These are phyloP conservation scores for Alitta virens DNA, from an alignment of 2,888 invertebrate species.

Conservation along the genomic window DNA sequence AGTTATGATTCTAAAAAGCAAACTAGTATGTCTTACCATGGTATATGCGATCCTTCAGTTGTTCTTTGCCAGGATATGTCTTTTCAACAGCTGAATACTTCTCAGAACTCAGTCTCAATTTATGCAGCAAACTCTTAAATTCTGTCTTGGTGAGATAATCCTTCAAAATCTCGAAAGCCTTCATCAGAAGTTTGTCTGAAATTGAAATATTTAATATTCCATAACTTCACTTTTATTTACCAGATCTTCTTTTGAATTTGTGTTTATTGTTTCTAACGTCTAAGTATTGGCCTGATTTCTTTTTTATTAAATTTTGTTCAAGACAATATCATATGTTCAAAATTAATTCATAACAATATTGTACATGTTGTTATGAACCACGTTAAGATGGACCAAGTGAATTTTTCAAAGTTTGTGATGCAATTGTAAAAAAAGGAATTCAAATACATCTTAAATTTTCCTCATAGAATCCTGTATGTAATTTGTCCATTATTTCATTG, in stretches of 20 bases:
- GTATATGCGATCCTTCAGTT: slow-evolving; percentile 41
- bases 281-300: too few species aligned
- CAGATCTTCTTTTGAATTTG: too few species aligned
- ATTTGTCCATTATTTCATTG: too few species aligned
- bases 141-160: slow-evolving; percentile 45
- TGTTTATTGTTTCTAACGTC: too few species aligned
- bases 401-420: background rate
- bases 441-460: background rate
- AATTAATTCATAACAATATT: too few species aligned
- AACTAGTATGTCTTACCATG: too few species aligned
- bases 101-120: slow-evolving; percentile 36
- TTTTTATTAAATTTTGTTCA: too few species aligned
- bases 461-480: background rate
- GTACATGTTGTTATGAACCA: background rate
- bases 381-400: background rate
- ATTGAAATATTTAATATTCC: too few species aligned
- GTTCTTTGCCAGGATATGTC: slow-evolving; percentile 39
- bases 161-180: slow-evolving; percentile 45
- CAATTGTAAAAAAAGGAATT: background rate
- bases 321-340: too few species aligned
- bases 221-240: too few species aligned
- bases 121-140: slow-evolving; percentile 46
- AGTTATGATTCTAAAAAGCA: too few species aligned
- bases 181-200: slow-evolving; percentile 42
- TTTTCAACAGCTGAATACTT: too few species aligned